Percentiles rank a stretch among this genome's conserved stretches.
phyloP scores from a whole-genome alignment of 2,797 vertebrate genomes.

The Brotogeris chrysoptera region DNA sequence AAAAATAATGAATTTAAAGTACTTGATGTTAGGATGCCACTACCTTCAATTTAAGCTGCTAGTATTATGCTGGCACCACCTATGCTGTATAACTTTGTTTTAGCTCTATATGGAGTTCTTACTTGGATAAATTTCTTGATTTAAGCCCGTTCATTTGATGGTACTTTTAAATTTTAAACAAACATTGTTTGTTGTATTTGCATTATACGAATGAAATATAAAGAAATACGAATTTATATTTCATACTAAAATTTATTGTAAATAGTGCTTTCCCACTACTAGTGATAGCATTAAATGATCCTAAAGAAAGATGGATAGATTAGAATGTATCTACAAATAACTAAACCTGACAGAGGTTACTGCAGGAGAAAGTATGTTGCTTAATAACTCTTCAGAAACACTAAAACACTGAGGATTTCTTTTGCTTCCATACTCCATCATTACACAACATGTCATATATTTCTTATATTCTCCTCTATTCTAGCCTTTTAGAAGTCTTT shows the following conservation, averaged over 20 bases:
- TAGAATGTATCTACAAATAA: not conserved
- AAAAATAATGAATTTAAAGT: not conserved
- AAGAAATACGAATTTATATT: not conserved
- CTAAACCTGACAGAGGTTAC: not conserved
- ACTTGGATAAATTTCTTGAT: not conserved
- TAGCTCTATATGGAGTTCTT: not conserved
- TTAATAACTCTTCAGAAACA: not conserved
- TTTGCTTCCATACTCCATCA: not conserved
- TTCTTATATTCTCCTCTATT: not conserved
- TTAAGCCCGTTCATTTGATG: not conserved
- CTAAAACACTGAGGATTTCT: not conserved
- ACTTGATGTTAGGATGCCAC: not conserved
- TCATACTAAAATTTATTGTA: not conserved
- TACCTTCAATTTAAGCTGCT: not conserved
- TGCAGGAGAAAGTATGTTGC: fast-evolving
- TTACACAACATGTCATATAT: not conserved
- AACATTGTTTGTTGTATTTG: not conserved
- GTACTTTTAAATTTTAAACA: not conserved
- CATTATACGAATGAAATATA: not conserved
- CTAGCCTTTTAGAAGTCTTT: not conserved
- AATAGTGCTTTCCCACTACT: not conserved
- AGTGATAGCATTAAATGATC: not conserved
- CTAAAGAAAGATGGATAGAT: not conserved
- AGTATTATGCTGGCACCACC: not conserved
- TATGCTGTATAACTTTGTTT: not conserved